phyloP scores from a whole-genome alignment of 2,797 vertebrate genomes.

The Dryobates pubescens region DNA sequence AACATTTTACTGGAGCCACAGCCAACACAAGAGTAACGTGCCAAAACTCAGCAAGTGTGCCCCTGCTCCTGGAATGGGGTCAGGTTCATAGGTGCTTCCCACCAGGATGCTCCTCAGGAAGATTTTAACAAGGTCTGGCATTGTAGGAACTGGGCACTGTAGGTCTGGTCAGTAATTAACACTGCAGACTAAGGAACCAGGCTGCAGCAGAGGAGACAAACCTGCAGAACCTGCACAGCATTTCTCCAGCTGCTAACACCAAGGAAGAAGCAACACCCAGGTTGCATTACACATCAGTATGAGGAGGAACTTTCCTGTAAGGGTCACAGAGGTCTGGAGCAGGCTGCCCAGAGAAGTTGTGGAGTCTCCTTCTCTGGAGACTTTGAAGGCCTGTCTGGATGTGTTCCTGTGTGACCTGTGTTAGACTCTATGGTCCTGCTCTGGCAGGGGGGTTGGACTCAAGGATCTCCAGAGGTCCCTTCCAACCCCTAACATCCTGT shows the following conservation, averaged over 20 bases:
- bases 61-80: background rate
- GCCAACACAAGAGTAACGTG: background rate
- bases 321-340: too few relatives aligned
- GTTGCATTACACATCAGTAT: rapidly evolving
- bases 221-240: background rate
- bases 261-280: background rate
- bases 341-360: too few relatives aligned
- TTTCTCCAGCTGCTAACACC: background rate
- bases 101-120: background rate
- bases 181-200: background rate
- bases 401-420: too few relatives aligned
- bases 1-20: background rate
- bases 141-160: background rate
- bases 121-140: background rate
- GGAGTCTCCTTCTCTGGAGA: too few relatives aligned
- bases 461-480: too few relatives aligned
- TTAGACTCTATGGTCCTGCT: too few relatives aligned
- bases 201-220: background rate
- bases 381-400: too few relatives aligned
- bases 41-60: background rate
- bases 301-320: too few relatives aligned
- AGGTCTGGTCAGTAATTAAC: background rate
- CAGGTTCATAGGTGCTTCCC: rapidly evolving
- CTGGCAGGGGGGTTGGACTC: too few relatives aligned
- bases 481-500: too few relatives aligned